phyloP scores from a whole-genome alignment of 2,888 invertebrate species.

The Sarcophaga subvicina region DNA sequence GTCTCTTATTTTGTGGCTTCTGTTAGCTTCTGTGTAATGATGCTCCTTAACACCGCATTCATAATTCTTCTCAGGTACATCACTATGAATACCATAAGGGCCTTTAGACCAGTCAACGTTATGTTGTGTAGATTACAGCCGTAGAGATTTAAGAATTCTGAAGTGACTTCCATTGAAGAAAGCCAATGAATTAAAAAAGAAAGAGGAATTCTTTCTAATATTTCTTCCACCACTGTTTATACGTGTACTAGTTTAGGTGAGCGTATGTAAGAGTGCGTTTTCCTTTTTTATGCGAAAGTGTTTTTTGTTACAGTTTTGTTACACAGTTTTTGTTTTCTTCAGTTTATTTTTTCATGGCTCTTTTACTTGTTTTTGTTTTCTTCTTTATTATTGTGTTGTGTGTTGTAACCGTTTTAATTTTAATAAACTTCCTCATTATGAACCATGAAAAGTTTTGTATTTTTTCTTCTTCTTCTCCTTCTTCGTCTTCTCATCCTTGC shows the following conservation, averaged over 20 bases:
- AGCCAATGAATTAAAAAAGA: neutral
- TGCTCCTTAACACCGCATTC: no score
- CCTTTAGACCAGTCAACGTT: no score
- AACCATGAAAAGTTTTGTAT: conserved; percentile 23
- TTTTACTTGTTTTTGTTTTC: neutral
- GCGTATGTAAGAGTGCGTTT: neutral
- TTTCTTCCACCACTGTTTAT: neutral
- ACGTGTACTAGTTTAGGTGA: neutral
- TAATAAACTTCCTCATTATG: conserved; percentile 64
- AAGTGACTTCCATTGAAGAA: no score
- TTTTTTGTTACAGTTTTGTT: conserved; percentile 8
- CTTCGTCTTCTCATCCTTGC: no score
- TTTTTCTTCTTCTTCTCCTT: neutral
- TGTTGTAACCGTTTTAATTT: conserved; percentile 60
- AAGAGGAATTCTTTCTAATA: neutral
- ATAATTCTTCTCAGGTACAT: no score
- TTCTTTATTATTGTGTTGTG: conserved; percentile 17
- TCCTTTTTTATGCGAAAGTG: neutral
- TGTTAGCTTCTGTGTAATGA: no score
- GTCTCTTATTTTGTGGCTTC: no score
- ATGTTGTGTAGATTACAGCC: no score
- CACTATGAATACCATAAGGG: no score
- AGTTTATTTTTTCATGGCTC: neutral
- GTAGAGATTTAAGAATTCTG: no score
- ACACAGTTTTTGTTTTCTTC: neutral